Evolutionary conservation across 2,113 vertebrate species (phyloP).

Genomic region (Loxodonta africana): DNA sequence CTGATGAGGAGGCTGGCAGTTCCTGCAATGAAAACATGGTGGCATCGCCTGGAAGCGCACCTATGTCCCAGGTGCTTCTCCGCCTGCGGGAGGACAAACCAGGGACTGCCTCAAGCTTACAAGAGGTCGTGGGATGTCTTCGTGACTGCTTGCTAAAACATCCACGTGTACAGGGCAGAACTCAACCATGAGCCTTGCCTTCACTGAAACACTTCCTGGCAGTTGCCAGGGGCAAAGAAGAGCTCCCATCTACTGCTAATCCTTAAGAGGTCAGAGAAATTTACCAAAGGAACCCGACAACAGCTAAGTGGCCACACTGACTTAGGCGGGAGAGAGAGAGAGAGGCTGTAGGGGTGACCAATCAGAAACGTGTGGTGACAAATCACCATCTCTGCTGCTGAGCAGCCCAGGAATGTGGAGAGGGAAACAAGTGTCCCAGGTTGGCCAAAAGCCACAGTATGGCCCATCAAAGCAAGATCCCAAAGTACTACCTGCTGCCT

Average conservation of each 20-base stretch:
- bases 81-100: background rate
- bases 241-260: background rate
- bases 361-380: accelerated
- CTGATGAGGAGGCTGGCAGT: background rate
- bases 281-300: background rate
- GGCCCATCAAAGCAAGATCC: background rate
- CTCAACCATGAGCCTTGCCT: background rate
- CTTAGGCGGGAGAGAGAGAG: background rate
- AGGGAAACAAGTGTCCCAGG: background rate
- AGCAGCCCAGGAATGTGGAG: background rate
- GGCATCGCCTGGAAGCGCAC: no score
- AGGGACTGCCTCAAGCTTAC: no score
- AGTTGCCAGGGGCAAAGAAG: background rate
- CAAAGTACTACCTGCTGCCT: background rate
- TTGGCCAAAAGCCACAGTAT: background rate
- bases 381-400: background rate
- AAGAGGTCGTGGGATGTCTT: no score
- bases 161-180: background rate
- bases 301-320: background rate
- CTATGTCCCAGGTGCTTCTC: background rate
- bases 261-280: background rate
- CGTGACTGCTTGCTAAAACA: background rate
- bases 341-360: background rate
- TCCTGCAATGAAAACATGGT: background rate
- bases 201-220: background rate